Percentiles rank a stretch among this genome's conserved stretches.
phyloP scores from a whole-genome alignment of 2,797 vertebrate species.

The Enteromius argenteus region DNA sequence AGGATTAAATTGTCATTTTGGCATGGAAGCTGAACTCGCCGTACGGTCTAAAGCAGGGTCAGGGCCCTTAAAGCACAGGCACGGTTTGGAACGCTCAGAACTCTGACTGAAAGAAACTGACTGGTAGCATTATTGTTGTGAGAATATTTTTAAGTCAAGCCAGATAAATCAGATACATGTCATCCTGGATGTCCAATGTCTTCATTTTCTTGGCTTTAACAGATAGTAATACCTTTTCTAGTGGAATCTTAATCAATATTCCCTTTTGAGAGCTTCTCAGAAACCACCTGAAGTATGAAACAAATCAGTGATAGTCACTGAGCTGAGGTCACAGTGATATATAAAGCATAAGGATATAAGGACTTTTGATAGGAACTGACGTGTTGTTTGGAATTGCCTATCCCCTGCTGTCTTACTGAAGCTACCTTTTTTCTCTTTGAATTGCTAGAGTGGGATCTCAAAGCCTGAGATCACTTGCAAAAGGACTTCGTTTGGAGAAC shows the following conservation, averaged over 20 bases:
- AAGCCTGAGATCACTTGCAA: background rate
- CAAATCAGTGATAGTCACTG: background rate
- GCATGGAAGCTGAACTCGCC: conserved; percentile 19
- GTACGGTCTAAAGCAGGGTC: conserved; percentile 38
- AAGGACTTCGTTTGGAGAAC: no score
- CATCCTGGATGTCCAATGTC: background rate
- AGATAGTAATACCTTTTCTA: conserved; percentile 6
- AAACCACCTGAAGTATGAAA: conserved; percentile 3
- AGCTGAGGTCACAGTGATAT: conserved; percentile 1
- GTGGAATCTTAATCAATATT: conserved; percentile 37
- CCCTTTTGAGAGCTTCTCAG: conserved; percentile 1
- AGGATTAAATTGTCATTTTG: conserved; percentile 45
- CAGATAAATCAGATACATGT: conserved; percentile 15
- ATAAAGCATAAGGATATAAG: background rate
- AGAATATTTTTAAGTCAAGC: conserved; percentile 30
- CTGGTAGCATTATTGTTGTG: conserved; percentile 11
- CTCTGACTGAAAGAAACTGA: conserved; percentile 29
- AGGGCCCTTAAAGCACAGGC: conserved; percentile 33
- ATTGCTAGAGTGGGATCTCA: background rate
- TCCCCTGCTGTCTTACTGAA: background rate
- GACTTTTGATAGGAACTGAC: background rate
- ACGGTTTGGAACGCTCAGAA: conserved; percentile 25
- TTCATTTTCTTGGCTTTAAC: background rate
- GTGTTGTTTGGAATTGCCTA: background rate
- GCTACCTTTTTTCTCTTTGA: background rate